phyloP scores from a whole-genome alignment of 2,113 vertebrate species.

The Sclerurus mexicanus region DNA sequence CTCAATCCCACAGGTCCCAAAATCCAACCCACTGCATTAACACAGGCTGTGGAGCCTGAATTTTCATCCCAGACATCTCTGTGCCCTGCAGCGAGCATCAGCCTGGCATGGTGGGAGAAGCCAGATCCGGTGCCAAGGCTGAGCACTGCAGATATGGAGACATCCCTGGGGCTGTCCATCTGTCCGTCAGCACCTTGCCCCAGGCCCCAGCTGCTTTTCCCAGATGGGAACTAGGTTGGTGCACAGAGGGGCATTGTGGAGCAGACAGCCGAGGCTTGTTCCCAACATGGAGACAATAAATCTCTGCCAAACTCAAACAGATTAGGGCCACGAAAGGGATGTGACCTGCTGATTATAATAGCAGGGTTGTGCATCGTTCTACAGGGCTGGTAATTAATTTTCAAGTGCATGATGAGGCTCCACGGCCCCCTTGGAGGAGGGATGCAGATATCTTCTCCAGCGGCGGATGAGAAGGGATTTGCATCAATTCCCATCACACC shows the following conservation, averaged over 20 bases:
- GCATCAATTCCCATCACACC: slow-evolving; percentile 26
- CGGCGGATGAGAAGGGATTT: neutral
- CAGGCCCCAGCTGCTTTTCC: neutral
- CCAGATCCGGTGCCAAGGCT: rapidly evolving
- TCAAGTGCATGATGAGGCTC: slow-evolving; percentile 1
- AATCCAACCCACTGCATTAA: rapidly evolving
- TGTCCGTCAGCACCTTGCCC: neutral
- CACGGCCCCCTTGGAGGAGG: neutral
- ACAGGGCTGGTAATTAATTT: slow-evolving; percentile 65
- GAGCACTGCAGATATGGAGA: neutral
- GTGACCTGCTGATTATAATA: slow-evolving; percentile 53
- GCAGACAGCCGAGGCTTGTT: neutral
- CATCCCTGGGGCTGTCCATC: neutral
- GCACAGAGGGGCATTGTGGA: neutral
- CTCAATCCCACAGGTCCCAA: neutral
- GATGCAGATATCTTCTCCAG: neutral
- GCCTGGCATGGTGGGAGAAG: neutral
- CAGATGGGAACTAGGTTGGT: neutral
- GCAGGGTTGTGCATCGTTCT: neutral
- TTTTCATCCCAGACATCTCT: neutral
- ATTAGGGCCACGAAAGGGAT: neutral
- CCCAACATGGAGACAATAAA: slow-evolving; percentile 14
- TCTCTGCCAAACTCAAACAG: neutral
- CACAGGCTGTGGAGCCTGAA: neutral
- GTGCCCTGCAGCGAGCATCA: neutral